Evolutionary conservation across 2,888 invertebrate genomes (phyloP).

Genomic region (Temnothorax unifasciatus): DNA sequence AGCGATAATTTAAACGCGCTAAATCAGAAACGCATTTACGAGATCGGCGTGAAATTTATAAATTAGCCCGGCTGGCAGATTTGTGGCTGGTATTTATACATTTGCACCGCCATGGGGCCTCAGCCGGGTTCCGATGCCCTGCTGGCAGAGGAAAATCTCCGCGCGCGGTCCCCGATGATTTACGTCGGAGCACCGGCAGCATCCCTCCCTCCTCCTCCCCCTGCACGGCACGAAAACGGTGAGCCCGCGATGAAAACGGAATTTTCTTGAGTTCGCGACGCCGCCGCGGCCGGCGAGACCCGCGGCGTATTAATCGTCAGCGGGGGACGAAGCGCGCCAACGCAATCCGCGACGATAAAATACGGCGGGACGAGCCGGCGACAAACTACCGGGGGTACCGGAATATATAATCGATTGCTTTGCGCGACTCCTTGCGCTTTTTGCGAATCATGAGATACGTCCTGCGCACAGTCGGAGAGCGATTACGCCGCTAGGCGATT

Average conservation of each 20-base stretch:
- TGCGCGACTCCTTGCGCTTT: conserved; percentile 26
- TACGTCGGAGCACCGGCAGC: conserved; percentile 71
- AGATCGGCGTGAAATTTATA: conserved; percentile 84
- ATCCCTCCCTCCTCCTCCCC: conserved; percentile 46
- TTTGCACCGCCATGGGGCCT: conserved; percentile 77
- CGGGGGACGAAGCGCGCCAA: not conserved
- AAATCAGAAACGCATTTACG: conserved; percentile 84
- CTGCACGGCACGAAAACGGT: conserved; percentile 57
- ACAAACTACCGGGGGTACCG: conserved; percentile 36
- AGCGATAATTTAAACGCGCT: conserved; percentile 83
- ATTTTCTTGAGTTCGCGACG: conserved; percentile 71
- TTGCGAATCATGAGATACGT: conserved; percentile 16
- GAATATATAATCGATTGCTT: conserved; percentile 47
- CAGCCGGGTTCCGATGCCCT: conserved; percentile 75
- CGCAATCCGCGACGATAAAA: conserved; percentile 34
- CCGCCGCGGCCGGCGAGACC: not conserved
- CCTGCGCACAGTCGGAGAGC: conserved; percentile 20
- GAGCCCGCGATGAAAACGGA: conserved; percentile 66
- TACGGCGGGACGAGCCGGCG: conserved; percentile 41
- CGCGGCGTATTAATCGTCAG: conserved; percentile 38
- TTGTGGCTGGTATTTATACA: conserved; percentile 82
- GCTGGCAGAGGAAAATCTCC: conserved; percentile 80
- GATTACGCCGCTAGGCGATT: conserved; percentile 42
- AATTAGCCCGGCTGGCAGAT: conserved; percentile 83
- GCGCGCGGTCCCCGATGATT: conserved; percentile 66